Conservation (phyloP, 2,797 vertebrate species). For the Onychomys arenicola region DNA sequence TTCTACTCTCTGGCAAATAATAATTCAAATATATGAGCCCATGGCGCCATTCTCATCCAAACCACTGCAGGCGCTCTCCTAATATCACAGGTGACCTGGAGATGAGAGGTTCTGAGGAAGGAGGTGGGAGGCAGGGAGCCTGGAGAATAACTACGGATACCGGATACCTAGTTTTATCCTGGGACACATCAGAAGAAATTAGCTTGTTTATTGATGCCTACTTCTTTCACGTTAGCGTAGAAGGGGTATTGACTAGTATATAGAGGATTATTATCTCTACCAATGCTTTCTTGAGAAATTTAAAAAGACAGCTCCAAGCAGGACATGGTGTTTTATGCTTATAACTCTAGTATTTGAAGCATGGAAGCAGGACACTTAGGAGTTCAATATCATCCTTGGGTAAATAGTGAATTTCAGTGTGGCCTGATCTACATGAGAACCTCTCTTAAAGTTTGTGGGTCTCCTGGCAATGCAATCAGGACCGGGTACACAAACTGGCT, state of each 20-base stretch:
- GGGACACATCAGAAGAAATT: background rate
- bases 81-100: background rate
- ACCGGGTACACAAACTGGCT: too few relatives aligned
- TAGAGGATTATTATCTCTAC: background rate
- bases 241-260: background rate
- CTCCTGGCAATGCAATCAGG: too few relatives aligned
- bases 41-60: background rate
- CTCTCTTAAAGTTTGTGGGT: too few relatives aligned
- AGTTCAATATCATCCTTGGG: background rate
- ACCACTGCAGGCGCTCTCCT: background rate
- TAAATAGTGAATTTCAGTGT: background rate
- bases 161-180: background rate
- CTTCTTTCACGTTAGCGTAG: background rate
- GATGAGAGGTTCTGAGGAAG: background rate
- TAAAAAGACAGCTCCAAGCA: background rate
- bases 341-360: background rate
- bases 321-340: background rate
- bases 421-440: background rate
- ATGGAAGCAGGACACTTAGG: background rate
- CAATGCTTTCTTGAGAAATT: constrained; percentile 17
- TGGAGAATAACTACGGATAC: background rate
- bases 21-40: background rate
- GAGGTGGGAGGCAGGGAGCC: too few relatives aligned
- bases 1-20: background rate
- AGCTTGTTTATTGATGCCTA: background rate